phyloP scores from a whole-genome alignment of 2,113 vertebrate species.

The Oncorhynchus masou region DNA sequence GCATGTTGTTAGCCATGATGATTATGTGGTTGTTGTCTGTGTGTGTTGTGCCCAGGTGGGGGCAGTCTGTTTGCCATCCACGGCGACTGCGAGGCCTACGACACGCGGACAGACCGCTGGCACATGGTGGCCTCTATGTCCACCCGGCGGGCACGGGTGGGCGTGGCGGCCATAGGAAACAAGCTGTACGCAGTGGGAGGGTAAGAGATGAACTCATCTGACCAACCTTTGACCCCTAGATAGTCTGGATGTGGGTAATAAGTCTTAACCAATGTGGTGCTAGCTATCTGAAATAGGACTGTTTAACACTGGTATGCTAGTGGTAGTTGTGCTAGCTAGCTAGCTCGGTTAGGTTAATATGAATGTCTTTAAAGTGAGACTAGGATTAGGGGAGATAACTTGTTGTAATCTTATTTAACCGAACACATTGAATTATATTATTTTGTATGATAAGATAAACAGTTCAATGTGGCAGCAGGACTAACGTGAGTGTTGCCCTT shows the following conservation, averaged over 20 bases:
- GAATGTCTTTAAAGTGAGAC: too few species aligned
- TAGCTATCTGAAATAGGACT: too few species aligned
- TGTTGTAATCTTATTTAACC: constrained; percentile 6
- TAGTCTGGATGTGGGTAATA: background rate
- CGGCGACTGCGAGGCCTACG: constrained; percentile 94
- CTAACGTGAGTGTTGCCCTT: constrained; percentile 4
- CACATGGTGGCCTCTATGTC: constrained; percentile 99
- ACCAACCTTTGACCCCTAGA: background rate
- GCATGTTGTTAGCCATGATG: too few species aligned
- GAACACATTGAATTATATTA: background rate
- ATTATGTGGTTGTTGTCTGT: background rate
- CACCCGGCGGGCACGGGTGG: constrained; percentile 89
- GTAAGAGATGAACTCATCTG: constrained; percentile 66
- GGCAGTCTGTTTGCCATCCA: constrained; percentile 97
- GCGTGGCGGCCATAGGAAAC: constrained; percentile 93
- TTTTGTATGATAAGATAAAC: background rate
- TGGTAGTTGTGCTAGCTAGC: too few species aligned
- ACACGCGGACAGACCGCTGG: constrained; percentile 95
- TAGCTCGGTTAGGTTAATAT: too few species aligned
- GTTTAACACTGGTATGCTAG: too few species aligned
- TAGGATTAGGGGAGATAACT: background rate
- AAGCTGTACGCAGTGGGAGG: constrained; percentile 94
- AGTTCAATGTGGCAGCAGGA: background rate
- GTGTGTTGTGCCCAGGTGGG: constrained; percentile 70
- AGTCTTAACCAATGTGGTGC: too few species aligned